These are phyloP conservation scores for Cydia strobilella DNA, from an alignment of 1,140 invertebrate species.

Conservation along the genomic window DNA sequence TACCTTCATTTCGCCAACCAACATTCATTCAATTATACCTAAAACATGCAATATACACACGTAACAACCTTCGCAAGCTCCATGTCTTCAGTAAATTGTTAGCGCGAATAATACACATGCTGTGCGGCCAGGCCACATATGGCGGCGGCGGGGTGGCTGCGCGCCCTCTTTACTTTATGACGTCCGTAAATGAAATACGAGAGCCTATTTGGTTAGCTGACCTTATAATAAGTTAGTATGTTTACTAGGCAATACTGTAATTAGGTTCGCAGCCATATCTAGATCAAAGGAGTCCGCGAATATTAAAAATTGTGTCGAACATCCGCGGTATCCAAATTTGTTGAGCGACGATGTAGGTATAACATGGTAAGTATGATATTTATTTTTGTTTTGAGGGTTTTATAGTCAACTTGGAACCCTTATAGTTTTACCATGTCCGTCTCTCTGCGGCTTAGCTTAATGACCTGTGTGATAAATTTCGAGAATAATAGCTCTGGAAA, in stretches of 20 bases:
- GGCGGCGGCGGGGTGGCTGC: not conserved
- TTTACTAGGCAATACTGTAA: not conserved
- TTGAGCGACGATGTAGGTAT: no score
- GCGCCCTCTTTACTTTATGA: not conserved
- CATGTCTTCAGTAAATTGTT: constrained; percentile 8
- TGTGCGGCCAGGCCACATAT: not conserved
- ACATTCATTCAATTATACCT: not conserved
- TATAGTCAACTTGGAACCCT: no score
- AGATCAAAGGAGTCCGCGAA: no score
- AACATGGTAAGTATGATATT: no score
- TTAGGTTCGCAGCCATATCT: not conserved
- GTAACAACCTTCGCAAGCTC: not conserved
- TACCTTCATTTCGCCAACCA: no score
- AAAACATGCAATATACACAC: not conserved
- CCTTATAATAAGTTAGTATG: not conserved
- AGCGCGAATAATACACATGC: not conserved
- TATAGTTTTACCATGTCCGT: no score
- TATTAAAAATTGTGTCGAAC: no score
- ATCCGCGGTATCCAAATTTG: no score
- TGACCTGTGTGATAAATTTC: no score
- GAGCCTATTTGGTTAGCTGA: not conserved
- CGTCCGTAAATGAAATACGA: constrained; percentile 23
- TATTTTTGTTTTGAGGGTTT: no score
- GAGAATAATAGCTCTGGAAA: no score
- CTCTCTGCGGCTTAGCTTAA: no score